Base-by-base conservation (phyloP, 1,140 invertebrate species). In the Euglossa dilemma region DNA sequence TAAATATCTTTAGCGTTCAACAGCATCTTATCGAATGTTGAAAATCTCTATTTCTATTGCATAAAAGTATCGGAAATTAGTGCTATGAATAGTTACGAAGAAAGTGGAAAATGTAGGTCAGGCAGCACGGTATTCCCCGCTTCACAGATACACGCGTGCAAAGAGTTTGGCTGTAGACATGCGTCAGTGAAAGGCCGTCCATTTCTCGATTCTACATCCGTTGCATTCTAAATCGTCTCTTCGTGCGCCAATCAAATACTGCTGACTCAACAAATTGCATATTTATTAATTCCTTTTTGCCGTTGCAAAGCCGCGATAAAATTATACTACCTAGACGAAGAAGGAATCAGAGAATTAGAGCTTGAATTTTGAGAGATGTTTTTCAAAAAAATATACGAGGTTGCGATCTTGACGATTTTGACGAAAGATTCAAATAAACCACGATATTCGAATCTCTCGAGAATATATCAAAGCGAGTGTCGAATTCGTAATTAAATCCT, bases 161-260 rank as follows among this genome's bases (percentile, higher is more conserved):
- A 69, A 50, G 47, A 28, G 63, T 45, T 28, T n/a, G 56, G 3
- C 14, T 25, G n/a, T 18, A 6, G 23, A 69, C 75, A 71, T 83
- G 86, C 87, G 86, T 88, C 87, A 83, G 86, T 77, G 87, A 85
- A 88, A 88, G 75, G 66, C 28, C 45, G 25, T 28, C 28, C 36
- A 75, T 77, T 87, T 78, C 71, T 25, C 23, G 18, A n/a, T 83
- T 79, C 18, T 47, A 57, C 79, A 63, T 66, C 36, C 36, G n/a
- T 18, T 43, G 54, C 83, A 85, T 85, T 56, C 25, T 14, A 64
- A 83, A 85, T 45, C 12, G 54, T 36, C 25, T 12, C n/a, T 11
- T 57, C 71, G 28, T 20, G 11, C n/a, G 56, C 23, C n/a, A 50
- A n/a, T 16, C 25, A 11, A 36, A 23, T 16, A 0, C 4, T 43